phyloP scores from a whole-genome alignment of 2,113 vertebrate genomes.

The Podiceps cristatus region DNA sequence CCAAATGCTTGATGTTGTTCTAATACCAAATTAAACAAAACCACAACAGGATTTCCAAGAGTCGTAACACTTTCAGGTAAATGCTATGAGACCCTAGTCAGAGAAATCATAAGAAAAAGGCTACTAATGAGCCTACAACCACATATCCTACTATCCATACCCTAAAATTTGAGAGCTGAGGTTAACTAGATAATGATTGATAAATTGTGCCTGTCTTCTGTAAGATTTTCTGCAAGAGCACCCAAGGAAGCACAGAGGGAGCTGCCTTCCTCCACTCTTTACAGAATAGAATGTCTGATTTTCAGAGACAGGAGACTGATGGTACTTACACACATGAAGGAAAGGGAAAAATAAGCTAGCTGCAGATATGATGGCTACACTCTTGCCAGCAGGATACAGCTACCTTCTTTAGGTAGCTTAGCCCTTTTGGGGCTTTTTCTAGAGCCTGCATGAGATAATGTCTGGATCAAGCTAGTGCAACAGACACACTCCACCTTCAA shows the following conservation, averaged over 20 bases:
- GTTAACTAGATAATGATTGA: neutral
- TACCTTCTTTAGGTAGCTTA: neutral
- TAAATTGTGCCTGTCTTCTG: neutral
- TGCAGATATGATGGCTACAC: neutral
- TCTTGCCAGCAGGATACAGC: neutral
- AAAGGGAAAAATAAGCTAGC: neutral
- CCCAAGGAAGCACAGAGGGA: neutral
- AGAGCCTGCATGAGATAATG: neutral
- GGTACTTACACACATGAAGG: neutral
- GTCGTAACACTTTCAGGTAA: neutral
- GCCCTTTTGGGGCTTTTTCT: neutral
- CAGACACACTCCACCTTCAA: neutral
- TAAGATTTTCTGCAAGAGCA: neutral
- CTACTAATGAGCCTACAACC: neutral
- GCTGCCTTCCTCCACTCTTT: neutral
- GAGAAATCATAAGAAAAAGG: neutral
- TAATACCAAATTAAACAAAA: neutral
- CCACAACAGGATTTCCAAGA: neutral
- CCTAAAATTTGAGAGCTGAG: neutral
- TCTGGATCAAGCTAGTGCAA: neutral
- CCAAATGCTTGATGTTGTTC: neutral
- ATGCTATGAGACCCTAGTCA: neutral
- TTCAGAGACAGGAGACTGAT: neutral
- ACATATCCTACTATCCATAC: neutral
- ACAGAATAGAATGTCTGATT: neutral